Percentiles rank a stretch among this genome's conserved stretches.
Evolutionary conservation across 2,113 vertebrate species (phyloP).

Genomic region (Plectropomus leopardus): DNA sequence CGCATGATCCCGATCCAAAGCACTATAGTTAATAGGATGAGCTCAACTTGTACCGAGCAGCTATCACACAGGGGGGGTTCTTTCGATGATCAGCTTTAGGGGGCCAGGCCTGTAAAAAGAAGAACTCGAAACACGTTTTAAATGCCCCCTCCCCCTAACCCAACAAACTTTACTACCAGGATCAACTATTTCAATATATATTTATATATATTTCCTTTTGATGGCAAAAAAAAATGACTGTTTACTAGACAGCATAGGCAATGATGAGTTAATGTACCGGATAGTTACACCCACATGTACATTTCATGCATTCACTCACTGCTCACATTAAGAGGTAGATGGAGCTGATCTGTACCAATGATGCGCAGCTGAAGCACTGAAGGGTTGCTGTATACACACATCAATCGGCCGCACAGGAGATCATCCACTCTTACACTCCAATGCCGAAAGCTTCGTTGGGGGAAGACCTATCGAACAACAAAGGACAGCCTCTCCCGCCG

Average conservation of each 20-base stretch:
- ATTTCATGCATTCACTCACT: constrained; percentile 83
- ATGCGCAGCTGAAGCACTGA: constrained; percentile 49
- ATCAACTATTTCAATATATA: constrained; percentile 13
- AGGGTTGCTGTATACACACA: constrained; percentile 61
- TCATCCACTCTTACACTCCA: constrained; percentile 77
- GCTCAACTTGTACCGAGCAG: constrained; percentile 63
- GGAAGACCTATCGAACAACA: constrained; percentile 80
- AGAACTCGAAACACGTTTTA: constrained; percentile 81
- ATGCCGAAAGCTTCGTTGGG: constrained; percentile 65
- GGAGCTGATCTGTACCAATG: constrained; percentile 74
- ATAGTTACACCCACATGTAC: constrained; percentile 80
- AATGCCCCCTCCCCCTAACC: constrained; percentile 45
- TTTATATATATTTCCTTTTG: background rate
- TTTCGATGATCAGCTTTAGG: constrained; percentile 71
- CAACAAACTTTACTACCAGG: constrained; percentile 1
- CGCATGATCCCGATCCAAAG: constrained; percentile 67
- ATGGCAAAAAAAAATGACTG: background rate
- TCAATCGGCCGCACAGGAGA: constrained; percentile 62
- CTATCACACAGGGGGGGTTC: constrained; percentile 67
- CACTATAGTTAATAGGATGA: constrained; percentile 65
- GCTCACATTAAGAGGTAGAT: constrained; percentile 76
- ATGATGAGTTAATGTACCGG: constrained; percentile 55
- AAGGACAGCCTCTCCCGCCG: constrained; percentile 68
- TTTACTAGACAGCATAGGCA: constrained; percentile 34
- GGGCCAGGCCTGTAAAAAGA: constrained; percentile 83